phyloP scores from a whole-genome alignment of 2,888 invertebrate genomes.

The Eristalis pertinax region DNA sequence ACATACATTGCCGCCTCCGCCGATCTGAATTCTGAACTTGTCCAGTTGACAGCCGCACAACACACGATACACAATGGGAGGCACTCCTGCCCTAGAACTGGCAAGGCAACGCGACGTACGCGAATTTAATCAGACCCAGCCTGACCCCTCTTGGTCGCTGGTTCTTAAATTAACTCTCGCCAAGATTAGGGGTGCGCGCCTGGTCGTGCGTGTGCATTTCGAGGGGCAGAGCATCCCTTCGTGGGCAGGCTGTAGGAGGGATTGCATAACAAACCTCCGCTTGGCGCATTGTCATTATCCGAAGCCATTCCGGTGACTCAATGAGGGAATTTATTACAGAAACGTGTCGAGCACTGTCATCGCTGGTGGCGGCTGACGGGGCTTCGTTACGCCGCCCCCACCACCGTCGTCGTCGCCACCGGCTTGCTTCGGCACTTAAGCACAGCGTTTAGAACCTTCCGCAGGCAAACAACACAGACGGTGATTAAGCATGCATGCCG shows the following conservation, averaged over 20 bases:
- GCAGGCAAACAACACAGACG: not conserved
- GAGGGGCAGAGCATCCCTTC: not conserved
- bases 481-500: not conserved
- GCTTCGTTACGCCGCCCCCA: not conserved
- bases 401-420: no score
- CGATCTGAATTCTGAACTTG: not conserved
- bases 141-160: conserved; percentile 14
- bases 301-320: not conserved
- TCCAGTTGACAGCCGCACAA: not conserved
- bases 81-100: not conserved
- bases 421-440: not conserved
- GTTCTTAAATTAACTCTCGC: conserved; percentile 8
- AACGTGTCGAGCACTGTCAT: not conserved
- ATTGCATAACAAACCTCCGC: not conserved
- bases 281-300: not conserved
- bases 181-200: not conserved
- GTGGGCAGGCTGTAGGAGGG: not conserved
- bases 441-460: not conserved
- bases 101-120: not conserved
- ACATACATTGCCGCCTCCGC: not conserved
- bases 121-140: not conserved
- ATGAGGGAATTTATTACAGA: not conserved
- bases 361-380: not conserved
- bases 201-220: not conserved
- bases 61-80: not conserved